Base-by-base conservation (phyloP, 2,113 vertebrate genomes). In the Pomatostomus ruficeps region DNA sequence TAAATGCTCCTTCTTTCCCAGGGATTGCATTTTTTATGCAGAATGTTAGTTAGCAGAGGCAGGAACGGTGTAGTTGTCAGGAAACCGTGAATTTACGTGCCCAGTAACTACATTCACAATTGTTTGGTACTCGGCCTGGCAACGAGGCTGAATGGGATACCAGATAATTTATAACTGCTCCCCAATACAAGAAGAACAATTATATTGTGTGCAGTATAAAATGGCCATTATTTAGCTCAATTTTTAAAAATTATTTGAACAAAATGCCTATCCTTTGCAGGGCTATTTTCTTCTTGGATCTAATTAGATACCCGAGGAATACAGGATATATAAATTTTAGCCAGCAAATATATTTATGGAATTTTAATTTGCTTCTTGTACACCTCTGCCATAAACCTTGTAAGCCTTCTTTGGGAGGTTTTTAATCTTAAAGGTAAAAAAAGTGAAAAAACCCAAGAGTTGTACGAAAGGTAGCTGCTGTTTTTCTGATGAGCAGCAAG, bases 221-320 rank as follows among this genome's bases (percentile, higher is more conserved):
- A 95, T 95, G 95, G 74, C 93, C 89, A 96, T 97, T 97, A 97
- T 97, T 97, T 97, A 97, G 96, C 80, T 96, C 96, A 95, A 89
- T 96, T 96, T 96, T 97, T 88, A 8, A 91, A 97, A 97, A 91
- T 97, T 97, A 96, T 97, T 96, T 94, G 93, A 93, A 87, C 92
- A 97, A 97, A 97, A 96, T 73, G 89, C 89, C 79, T 94, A 91
- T 94, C 95, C 82, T 93, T 96, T 94, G 91, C 89, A 91, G 93
- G 93, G 84, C 95, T 80, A 83, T 97, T 97, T 96, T 96, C 95
- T 96, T 94, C 85, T 67, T n/a, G 85, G 87, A 46, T 95, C 96
- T 97, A 97, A 97, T 97, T 97, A 97, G 97, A 97, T 97, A 95
- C 91, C 95, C 12, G 9, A 97, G 97, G 95, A 97, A 97, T 96